Conservation (phyloP, 2,797 vertebrate species). For the Manis pentadactyla region DNA sequence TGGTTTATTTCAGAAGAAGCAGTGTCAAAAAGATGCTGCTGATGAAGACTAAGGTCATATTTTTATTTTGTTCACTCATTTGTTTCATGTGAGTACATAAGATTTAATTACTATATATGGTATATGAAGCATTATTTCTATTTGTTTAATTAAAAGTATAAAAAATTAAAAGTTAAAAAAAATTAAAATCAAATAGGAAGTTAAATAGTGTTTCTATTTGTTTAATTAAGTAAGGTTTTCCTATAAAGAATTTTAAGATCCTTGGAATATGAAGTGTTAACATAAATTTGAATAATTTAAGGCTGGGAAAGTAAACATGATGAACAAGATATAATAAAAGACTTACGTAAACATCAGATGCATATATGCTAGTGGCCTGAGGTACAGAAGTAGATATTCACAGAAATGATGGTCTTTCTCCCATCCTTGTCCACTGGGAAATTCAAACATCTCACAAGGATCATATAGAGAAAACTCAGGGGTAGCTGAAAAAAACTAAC, state of each 20-base stretch:
- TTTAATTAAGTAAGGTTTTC: conserved; percentile 2
- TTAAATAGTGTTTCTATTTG: background rate
- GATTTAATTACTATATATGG: background rate
- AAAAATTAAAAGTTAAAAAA: too few relatives aligned
- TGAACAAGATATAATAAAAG: background rate
- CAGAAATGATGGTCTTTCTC: background rate
- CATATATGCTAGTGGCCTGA: background rate
- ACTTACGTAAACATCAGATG: background rate
- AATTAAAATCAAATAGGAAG: too few relatives aligned
- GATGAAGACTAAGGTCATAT: background rate
- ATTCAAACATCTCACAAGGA: background rate
- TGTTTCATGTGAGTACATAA: background rate
- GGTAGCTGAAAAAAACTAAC: background rate
- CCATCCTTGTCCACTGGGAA: background rate
- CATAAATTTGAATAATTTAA: conserved; percentile 34
- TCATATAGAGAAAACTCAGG: background rate
- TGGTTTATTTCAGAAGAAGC: background rate
- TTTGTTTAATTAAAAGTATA: conserved; percentile 24
- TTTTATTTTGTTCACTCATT: background rate
- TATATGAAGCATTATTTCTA: background rate
- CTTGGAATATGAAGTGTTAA: background rate
- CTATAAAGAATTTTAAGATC: background rate
- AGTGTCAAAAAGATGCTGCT: background rate
- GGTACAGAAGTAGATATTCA: background rate
- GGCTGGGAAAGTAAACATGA: background rate